Conservation (phyloP, 2,113 vertebrate genomes). For the Myodes glareolus region DNA sequence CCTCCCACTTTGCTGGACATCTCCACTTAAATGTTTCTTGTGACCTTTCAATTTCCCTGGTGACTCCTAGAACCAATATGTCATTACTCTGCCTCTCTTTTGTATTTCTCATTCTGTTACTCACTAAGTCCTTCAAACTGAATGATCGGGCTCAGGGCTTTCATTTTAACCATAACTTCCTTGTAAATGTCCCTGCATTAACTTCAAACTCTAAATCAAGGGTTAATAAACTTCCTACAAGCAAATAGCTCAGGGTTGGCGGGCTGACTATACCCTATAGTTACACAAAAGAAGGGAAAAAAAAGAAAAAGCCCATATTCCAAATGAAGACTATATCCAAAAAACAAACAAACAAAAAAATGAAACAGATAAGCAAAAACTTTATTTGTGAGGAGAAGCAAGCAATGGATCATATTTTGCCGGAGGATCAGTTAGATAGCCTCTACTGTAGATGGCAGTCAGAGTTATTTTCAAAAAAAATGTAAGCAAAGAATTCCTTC, state of each 20-base stretch:
- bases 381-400: not conserved
- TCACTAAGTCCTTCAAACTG: not conserved
- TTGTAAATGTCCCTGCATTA: not conserved
- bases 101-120: not conserved
- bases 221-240: not conserved
- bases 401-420: not conserved
- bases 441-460: not conserved
- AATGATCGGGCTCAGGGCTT: not conserved
- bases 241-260: not conserved
- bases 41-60: not conserved
- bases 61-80: not conserved
- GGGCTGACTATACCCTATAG: not conserved
- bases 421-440: not conserved
- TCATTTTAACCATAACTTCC: not conserved
- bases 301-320: not conserved
- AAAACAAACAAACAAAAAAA: not conserved
- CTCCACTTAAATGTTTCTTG: not conserved
- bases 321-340: not conserved
- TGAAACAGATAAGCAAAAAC: not conserved
- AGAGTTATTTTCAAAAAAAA: conserved; percentile 38
- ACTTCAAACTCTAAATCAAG: not conserved
- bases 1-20: not conserved
- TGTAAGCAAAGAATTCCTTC: not conserved
- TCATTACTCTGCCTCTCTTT: not conserved
- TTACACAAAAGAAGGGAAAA: not conserved